Conservation (phyloP, 2,888 invertebrate species). For the Sminthurides aquaticus region DNA sequence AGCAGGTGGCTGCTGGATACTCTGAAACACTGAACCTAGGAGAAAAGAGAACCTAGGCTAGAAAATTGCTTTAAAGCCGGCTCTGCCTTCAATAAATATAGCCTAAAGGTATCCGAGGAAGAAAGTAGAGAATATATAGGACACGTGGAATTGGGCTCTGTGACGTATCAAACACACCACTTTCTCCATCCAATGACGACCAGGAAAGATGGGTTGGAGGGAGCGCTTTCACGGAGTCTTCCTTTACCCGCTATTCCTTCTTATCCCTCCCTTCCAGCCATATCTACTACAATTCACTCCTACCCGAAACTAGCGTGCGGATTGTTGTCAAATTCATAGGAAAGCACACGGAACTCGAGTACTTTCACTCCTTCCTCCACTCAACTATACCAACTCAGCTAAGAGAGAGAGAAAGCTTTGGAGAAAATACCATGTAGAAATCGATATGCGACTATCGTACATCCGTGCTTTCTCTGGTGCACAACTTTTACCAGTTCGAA, state of each 20-base stretch:
- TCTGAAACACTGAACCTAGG: no score
- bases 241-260: background rate
- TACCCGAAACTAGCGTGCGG: background rate
- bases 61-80: no score
- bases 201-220: background rate
- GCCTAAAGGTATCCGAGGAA: background rate
- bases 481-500: background rate
- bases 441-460: background rate
- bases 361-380: no score
- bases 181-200: constrained; percentile 27
- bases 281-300: background rate
- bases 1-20: no score
- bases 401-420: background rate
- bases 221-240: background rate
- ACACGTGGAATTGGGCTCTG: constrained; percentile 9
- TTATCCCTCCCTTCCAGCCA: background rate
- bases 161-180: constrained; percentile 31
- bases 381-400: no score
- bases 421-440: background rate
- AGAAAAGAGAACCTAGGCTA: no score
- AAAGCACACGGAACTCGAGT: no score
- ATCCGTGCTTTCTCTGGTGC: background rate
- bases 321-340: background rate
- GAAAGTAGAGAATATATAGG: background rate
- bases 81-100: no score